Evolutionary conservation across 2,113 vertebrate species (phyloP).

Genomic region (Donacobius atricapilla): DNA sequence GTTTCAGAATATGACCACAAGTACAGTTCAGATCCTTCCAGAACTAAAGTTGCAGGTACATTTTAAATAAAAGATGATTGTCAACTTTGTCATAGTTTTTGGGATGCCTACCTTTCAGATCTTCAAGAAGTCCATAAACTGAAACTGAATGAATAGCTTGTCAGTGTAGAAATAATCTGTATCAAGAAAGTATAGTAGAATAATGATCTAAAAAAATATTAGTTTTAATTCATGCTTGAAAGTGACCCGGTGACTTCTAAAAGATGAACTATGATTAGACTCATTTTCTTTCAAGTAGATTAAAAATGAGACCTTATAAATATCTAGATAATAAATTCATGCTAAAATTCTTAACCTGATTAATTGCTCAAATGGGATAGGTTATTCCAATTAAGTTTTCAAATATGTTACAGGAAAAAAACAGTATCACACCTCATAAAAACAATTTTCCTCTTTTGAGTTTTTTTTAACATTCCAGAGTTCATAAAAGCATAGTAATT

Average conservation of each 20-base stretch:
- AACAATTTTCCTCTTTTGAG: background rate
- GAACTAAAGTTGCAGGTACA: background rate
- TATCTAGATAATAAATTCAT: constrained; percentile 2
- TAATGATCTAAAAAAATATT: background rate
- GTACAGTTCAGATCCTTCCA: background rate
- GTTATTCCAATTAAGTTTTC: background rate
- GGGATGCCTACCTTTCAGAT: background rate
- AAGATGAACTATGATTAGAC: background rate
- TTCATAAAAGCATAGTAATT: background rate
- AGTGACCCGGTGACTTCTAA: background rate
- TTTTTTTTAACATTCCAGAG: background rate
- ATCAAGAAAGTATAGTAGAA: background rate
- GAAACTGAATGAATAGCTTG: background rate
- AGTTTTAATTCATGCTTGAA: constrained; percentile 10
- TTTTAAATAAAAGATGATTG: background rate
- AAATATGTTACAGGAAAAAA: background rate
- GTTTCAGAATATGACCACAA: background rate
- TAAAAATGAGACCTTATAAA: background rate
- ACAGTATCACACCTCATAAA: background rate
- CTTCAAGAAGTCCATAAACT: background rate
- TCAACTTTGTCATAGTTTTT: background rate
- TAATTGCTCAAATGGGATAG: background rate
- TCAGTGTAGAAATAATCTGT: background rate
- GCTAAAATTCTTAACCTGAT: constrained; percentile 31
- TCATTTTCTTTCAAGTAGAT: constrained; percentile 28